These are phyloP conservation scores for Xanthorhoe designata DNA, from an alignment of 2,888 invertebrate genomes.

Conservation along the genomic window DNA sequence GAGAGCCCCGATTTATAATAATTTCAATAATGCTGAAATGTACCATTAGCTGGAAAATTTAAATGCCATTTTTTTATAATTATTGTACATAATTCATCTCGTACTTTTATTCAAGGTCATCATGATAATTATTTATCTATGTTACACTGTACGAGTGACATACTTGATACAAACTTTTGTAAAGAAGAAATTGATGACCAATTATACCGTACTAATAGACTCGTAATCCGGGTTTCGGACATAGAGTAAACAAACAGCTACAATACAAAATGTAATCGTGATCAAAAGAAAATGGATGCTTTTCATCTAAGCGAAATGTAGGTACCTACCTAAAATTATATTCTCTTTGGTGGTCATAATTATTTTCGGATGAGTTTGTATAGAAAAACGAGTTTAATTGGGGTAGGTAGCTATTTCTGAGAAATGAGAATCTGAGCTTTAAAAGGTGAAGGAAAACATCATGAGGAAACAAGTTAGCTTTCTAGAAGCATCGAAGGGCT, in stretches of 20 bases:
- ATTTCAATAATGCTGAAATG: too few relatives aligned
- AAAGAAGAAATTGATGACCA: neutral
- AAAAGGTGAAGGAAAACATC: too few relatives aligned
- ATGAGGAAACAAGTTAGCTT: too few relatives aligned
- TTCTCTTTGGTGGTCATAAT: constrained; percentile 1
- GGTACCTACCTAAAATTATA: constrained; percentile 1
- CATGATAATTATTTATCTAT: neutral
- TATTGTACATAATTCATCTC: too few relatives aligned
- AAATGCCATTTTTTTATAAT: too few relatives aligned
- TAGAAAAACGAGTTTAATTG: neutral
- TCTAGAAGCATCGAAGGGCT: too few relatives aligned
- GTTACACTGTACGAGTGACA: too few relatives aligned
- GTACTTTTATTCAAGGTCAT: neutral
- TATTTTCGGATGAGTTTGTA: constrained; percentile 9
- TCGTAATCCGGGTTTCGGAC: neutral
- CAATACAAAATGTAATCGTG: constrained; percentile 11
- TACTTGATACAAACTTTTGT: neutral
- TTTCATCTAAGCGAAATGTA: constrained; percentile 11
- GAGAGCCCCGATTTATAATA: too few relatives aligned
- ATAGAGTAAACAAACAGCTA: neutral
- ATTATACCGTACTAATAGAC: neutral
- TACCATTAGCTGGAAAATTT: too few relatives aligned
- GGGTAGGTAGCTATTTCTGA: too few relatives aligned
- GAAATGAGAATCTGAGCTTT: too few relatives aligned
- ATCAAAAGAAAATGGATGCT: constrained; percentile 23